Conservation (phyloP, 2,113 vertebrate species). For the Psilopsiagon aurifrons region DNA sequence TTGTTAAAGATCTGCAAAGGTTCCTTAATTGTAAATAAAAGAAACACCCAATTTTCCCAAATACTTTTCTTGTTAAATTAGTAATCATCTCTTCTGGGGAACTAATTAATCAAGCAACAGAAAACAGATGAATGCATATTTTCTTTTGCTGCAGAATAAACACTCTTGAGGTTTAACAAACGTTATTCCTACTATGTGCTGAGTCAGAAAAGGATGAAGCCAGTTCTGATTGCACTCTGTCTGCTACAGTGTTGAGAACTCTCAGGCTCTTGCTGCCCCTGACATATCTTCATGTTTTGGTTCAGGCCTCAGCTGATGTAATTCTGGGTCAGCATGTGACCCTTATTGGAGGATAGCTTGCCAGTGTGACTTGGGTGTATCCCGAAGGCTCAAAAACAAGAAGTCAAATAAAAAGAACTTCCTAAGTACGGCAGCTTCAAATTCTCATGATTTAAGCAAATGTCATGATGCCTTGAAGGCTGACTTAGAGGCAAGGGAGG, state of each 20-base stretch:
- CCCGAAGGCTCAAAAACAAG: constrained; percentile 40
- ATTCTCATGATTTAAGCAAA: constrained; percentile 40
- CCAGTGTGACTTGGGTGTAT: constrained; percentile 52
- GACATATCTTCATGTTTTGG: not conserved
- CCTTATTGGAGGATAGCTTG: not conserved
- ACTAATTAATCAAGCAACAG: not conserved
- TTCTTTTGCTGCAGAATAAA: not conserved
- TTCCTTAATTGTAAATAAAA: not conserved
- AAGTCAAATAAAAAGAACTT: constrained; percentile 43
- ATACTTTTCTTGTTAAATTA: not conserved
- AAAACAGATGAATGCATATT: not conserved
- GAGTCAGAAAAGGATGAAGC: not conserved
- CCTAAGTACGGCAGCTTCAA: not conserved
- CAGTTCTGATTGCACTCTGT: not conserved
- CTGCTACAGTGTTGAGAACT: not conserved
- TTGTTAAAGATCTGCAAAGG: not conserved
- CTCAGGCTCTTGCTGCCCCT: not conserved
- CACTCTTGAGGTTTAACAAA: not conserved
- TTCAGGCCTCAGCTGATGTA: constrained; percentile 7
- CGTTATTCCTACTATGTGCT: not conserved
- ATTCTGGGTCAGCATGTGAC: constrained; percentile 41
- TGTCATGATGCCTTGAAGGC: not conserved
- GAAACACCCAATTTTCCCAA: not conserved
- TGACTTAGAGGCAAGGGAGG: not conserved
- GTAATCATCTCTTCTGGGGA: not conserved